phyloP scores from a whole-genome alignment of 2,797 vertebrate genomes.

The Pangasius mekongensis region DNA sequence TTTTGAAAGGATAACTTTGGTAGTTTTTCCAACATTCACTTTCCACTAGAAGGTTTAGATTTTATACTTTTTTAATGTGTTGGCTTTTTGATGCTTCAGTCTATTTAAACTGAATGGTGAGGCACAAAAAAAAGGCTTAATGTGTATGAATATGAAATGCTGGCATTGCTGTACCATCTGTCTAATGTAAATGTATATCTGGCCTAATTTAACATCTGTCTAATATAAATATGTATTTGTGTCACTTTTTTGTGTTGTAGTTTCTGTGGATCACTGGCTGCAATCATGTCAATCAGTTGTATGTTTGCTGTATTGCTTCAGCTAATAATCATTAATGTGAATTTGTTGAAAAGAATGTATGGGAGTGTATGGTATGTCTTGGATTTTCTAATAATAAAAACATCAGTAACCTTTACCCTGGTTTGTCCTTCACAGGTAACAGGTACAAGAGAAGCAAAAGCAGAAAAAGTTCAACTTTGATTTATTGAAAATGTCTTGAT shows the following conservation, averaged over 20 bases:
- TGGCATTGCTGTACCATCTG: constrained; percentile 19
- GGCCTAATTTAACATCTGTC: neutral
- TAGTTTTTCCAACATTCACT: neutral
- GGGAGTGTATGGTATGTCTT: constrained; percentile 17
- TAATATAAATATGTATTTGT: constrained; percentile 12
- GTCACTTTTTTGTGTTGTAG: neutral
- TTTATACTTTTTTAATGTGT: constrained; percentile 33
- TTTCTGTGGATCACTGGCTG: constrained; percentile 10
- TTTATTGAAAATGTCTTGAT: constrained; percentile 22
- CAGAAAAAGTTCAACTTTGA: too few relatives aligned
- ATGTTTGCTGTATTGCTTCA: constrained; percentile 19
- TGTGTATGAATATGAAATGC: constrained; percentile 5
- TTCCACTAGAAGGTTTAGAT: neutral
- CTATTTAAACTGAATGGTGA: constrained; percentile 10
- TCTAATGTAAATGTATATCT: constrained; percentile 13
- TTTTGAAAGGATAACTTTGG: neutral
- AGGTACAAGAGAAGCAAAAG: neutral
- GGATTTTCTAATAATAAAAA: constrained; percentile 69
- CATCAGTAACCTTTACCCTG: constrained; percentile 15
- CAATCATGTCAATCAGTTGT: neutral
- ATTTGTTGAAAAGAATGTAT: constrained; percentile 17
- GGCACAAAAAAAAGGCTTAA: neutral
- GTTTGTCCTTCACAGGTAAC: neutral
- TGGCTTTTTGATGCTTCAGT: constrained; percentile 21
- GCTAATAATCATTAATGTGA: constrained; percentile 31